Percentiles rank a stretch among this genome's conserved stretches.
phyloP scores from a whole-genome alignment of 2,888 invertebrate species.

The Coremacera marginata region DNA sequence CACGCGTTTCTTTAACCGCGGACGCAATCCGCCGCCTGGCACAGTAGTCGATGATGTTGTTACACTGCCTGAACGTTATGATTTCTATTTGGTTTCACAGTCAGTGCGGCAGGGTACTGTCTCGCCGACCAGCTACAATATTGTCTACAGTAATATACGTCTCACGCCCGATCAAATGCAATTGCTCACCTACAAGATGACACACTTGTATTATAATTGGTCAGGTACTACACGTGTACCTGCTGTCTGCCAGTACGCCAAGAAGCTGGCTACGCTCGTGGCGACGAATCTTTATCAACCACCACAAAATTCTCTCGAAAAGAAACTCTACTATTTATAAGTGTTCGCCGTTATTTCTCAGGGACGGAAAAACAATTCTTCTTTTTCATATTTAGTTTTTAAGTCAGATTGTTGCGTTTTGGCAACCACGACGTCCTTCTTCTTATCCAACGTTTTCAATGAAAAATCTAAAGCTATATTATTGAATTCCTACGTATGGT shows the following conservation, averaged over 20 bases:
- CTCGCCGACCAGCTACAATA: conserved; percentile 90
- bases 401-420: conserved; percentile 9
- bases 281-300: conserved; percentile 84
- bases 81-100: conserved; percentile 92
- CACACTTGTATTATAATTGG: conserved; percentile 95
- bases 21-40: conserved; percentile 84
- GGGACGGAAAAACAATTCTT: neutral
- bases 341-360: neutral
- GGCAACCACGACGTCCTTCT: neutral
- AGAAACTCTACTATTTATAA: conserved; percentile 80
- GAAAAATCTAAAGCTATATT: neutral
- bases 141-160: conserved; percentile 80
- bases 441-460: neutral
- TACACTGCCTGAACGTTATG: conserved; percentile 85
- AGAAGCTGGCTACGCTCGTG: conserved; percentile 90
- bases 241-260: conserved; percentile 94
- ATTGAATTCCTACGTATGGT: neutral
- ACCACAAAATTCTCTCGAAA: conserved; percentile 75
- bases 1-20: conserved; percentile 75
- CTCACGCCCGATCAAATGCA: conserved; percentile 83
- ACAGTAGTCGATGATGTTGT: conserved; percentile 89
- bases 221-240: conserved; percentile 88
- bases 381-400: neutral
- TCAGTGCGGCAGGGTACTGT: conserved; percentile 90
- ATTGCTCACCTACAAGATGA: conserved; percentile 86